Base-by-base conservation (phyloP, 2,888 invertebrate species). In the Shargacucullia verbasci region DNA sequence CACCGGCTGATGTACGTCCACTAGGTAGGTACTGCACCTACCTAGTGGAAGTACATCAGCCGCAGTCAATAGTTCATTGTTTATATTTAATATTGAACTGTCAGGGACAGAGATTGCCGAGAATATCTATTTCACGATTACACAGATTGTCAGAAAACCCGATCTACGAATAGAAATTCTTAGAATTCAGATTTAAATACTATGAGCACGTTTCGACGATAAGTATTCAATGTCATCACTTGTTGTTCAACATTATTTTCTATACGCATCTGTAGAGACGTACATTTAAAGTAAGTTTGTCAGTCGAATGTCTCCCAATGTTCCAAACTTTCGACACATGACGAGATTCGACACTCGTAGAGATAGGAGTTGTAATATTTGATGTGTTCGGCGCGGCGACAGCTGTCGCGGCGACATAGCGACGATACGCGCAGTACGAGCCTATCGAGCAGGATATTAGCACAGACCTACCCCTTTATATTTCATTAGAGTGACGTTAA, bases 401-500 rank as follows among this genome's bases (percentile, higher is more conserved):
- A 45, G 20, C 20, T 34, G 45, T 2, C 0, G 25, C 3, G 33
- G 33, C 20, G 33, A 33, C 15, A 12, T 27, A 6, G 35, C 35
- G 7, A 5, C 31, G 29, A 41, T 5, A 14, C 15, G 33, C 33
- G n/a, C 27, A n/a, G 20, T 13, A 11, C 38, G 20, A 6, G 12
- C 27, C 20, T 20, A 20, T 20, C 20, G 20, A 20, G 20, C 20
- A 31, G 53, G 59, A 48, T 48, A 48, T 48, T 48, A 34, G 47
- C 44, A 41, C 29, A 39, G 44, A 44, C 33, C 14, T 43, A 34
- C 25, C 15, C 45, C 37, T 33, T 55, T 48, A 46, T 48, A 41
- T 59, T 59, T 48, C 41, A 64, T 56, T 52, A 56, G 25, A 50
- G 37, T 45, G 43, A 49, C 37, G 34, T 29, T 39, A 35, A 29